Conservation (phyloP, 1,140 invertebrate genomes). For the Calliphora vicina region DNA sequence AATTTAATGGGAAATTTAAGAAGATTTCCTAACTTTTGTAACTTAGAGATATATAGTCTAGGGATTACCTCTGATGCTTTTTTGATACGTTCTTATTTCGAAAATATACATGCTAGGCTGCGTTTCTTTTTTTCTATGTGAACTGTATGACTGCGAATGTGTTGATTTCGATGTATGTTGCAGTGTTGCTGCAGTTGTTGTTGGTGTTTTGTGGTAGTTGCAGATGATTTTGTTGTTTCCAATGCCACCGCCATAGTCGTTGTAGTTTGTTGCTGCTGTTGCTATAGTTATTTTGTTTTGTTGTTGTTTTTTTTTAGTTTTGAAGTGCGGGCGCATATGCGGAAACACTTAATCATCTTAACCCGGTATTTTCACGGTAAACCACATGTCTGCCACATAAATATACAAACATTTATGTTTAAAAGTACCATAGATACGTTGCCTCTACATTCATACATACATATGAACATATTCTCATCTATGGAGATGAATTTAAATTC, state of each 20-base stretch:
- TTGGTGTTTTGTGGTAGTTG: constrained; percentile 25
- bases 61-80: too few species aligned
- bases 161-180: background rate
- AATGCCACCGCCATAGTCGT: background rate
- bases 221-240: constrained; percentile 29
- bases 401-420: constrained; percentile 40
- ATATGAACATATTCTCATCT: constrained; percentile 18
- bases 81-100: too few species aligned
- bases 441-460: constrained; percentile 2
- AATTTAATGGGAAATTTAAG: too few species aligned
- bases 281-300: constrained; percentile 3
- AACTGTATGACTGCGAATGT: background rate
- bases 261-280: background rate
- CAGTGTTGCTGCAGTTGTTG: background rate
- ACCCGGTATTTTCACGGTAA: constrained; percentile 42
- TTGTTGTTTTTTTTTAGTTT: background rate
- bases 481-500: constrained; percentile 6
- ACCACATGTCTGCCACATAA: constrained; percentile 41
- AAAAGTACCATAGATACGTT: constrained; percentile 26
- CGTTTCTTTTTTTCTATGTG: too few species aligned
- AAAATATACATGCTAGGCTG: too few species aligned
- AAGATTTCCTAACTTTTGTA: too few species aligned
- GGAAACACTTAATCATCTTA: constrained; percentile 59
- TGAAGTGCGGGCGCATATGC: constrained; percentile 50
- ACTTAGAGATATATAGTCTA: too few species aligned